phyloP scores from a whole-genome alignment of 2,888 invertebrate genomes.

The Dicyrtomina minuta region DNA sequence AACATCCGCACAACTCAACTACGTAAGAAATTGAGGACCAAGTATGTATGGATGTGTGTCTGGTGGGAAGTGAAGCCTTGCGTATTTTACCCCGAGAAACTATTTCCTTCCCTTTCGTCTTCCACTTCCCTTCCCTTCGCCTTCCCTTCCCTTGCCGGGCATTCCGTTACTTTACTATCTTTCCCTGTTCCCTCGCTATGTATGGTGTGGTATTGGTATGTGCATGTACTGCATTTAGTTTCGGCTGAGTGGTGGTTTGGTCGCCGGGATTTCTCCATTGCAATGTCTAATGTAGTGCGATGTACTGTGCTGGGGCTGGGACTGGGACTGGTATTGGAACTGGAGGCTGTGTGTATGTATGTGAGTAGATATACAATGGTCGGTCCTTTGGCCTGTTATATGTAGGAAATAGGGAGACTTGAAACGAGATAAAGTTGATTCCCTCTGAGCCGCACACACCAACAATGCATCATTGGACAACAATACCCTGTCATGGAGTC shows the following conservation, averaged over 20 bases:
- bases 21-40: too few species aligned
- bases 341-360: neutral
- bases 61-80: neutral
- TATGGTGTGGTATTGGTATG: neutral
- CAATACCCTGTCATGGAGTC: constrained; percentile 36
- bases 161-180: neutral
- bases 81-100: constrained; percentile 25
- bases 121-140: neutral
- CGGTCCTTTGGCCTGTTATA: constrained; percentile 14
- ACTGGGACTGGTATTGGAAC: too few species aligned
- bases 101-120: constrained; percentile 5
- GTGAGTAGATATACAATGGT: too few species aligned
- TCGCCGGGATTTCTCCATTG: too few species aligned
- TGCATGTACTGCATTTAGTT: neutral
- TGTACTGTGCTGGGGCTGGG: too few species aligned
- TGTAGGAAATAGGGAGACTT: constrained; percentile 16
- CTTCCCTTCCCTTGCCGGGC: neutral
- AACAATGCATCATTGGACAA: constrained; percentile 39
- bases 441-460: constrained; percentile 33
- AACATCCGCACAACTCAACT: neutral
- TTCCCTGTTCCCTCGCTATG: neutral
- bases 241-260: neutral
- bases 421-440: constrained; percentile 35
- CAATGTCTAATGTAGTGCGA: too few species aligned
- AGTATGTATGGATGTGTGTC: neutral